Percentiles rank a stretch among this genome's conserved stretches.
These are phyloP conservation scores for Brachypalpus laphriformis DNA, from an alignment of 2,888 invertebrate species.

Conservation along the genomic window DNA sequence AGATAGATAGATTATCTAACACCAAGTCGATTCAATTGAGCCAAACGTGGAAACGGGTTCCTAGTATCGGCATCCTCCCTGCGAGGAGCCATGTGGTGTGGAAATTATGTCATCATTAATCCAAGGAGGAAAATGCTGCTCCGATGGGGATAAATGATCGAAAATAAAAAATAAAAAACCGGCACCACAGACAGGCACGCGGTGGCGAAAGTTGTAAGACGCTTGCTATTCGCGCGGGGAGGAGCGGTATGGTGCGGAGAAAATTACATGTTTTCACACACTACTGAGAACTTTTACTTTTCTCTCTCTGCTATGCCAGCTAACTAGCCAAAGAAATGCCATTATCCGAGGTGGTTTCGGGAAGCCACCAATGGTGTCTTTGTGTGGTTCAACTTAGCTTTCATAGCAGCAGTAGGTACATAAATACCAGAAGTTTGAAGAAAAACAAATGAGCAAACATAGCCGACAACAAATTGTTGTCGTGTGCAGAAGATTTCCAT, in stretches of 20 bases:
- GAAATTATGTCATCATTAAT: slow-evolving; percentile 70
- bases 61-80: slow-evolving; percentile 19
- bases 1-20: slow-evolving; percentile 69
- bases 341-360: slow-evolving; percentile 10
- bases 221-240: neutral
- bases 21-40: slow-evolving; percentile 30
- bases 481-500: slow-evolving; percentile 57
- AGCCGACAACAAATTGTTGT: slow-evolving; percentile 31
- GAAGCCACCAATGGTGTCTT: neutral
- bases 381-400: slow-evolving; percentile 28
- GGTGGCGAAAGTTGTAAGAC: slow-evolving; percentile 58
- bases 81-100: slow-evolving; percentile 33
- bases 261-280: slow-evolving; percentile 52
- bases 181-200: neutral
- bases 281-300: slow-evolving; percentile 70
- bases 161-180: slow-evolving; percentile 51
- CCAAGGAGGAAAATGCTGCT: slow-evolving; percentile 42
- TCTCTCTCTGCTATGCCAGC: slow-evolving; percentile 15
- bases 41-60: slow-evolving; percentile 47
- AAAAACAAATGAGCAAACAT: neutral
- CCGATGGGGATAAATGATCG: slow-evolving; percentile 37
- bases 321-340: slow-evolving; percentile 10
- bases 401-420: neutral
- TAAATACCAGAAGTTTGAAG: slow-evolving; percentile 23
- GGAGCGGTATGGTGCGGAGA: neutral